Conservation (phyloP, 2,113 vertebrate species). For the Ctenomys sociabilis region DNA sequence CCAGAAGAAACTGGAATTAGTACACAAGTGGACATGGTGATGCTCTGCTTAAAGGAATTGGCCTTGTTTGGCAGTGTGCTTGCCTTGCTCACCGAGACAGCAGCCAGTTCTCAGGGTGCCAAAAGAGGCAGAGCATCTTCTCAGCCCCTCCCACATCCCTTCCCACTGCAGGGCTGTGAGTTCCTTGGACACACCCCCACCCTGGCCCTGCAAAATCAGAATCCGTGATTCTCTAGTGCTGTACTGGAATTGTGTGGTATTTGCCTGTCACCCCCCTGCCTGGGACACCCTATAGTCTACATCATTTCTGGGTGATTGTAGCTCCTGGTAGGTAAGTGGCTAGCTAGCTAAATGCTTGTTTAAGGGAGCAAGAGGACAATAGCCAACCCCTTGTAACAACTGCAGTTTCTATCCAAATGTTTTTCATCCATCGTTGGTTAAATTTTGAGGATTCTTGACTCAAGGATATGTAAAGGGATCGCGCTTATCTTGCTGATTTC, state of each 20-base stretch:
- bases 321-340: not conserved
- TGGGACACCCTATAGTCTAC: not conserved
- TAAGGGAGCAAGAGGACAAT: not conserved
- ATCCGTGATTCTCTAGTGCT: not conserved
- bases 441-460: not conserved
- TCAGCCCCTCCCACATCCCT: not conserved
- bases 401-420: not conserved
- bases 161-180: not conserved
- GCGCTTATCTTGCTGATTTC: not conserved
- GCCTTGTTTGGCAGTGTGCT: not conserved
- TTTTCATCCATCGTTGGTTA: conserved; percentile 8
- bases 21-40: not conserved
- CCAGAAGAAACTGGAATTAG: not conserved
- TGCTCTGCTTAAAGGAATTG: not conserved
- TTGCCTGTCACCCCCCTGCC: not conserved
- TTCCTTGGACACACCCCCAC: too few species aligned
- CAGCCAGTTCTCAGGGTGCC: too few species aligned
- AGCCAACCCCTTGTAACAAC: not conserved
- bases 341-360: not conserved
- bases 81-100: not conserved
- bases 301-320: not conserved
- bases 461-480: not conserved
- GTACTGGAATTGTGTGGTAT: not conserved
- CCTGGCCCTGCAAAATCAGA: not conserved
- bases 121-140: not conserved